A percentile compares a stretch with the other conserved stretches of the same genome.
Conservation (phyloP, 2,797 vertebrate genomes). For the Anguilla marmorata region DNA sequence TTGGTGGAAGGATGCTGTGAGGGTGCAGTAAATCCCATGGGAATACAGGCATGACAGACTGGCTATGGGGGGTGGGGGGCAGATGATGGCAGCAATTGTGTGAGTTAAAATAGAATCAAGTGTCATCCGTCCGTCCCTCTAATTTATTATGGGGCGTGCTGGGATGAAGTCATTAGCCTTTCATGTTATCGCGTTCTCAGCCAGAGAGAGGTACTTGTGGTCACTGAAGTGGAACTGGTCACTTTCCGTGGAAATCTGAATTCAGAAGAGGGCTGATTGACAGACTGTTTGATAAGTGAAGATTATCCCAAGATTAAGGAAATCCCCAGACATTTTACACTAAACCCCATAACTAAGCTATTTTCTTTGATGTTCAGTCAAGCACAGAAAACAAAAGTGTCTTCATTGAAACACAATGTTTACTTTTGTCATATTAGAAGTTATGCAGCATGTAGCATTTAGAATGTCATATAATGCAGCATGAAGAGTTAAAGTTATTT, state of each 20-base stretch:
- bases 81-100: conserved; percentile 21
- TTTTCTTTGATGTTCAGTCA: conserved; percentile 40
- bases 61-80: neutral
- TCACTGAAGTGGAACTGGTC: conserved; percentile 8
- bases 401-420: neutral
- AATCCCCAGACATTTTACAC: conserved; percentile 30
- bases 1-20: neutral
- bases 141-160: conserved; percentile 36
- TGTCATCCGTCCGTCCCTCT: conserved; percentile 12
- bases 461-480: neutral
- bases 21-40: neutral
- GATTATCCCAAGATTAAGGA: conserved; percentile 34
- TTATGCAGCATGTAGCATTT: too few species aligned
- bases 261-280: conserved; percentile 29
- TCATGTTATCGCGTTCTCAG: conserved; percentile 32
- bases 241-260: conserved; percentile 39
- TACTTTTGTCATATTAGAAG: neutral
- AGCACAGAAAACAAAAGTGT: neutral
- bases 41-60: conserved; percentile 10
- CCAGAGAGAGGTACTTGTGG: conserved; percentile 3
- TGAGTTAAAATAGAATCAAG: conserved; percentile 41
- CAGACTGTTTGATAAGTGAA: conserved; percentile 38
- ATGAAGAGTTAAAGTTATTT: neutral
- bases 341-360: conserved; percentile 28
- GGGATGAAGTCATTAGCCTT: conserved; percentile 45